Percentiles rank a stretch among this genome's conserved stretches.
phyloP scores from a whole-genome alignment of 1,140 invertebrate genomes.

The Trichogramma pretiosum region DNA sequence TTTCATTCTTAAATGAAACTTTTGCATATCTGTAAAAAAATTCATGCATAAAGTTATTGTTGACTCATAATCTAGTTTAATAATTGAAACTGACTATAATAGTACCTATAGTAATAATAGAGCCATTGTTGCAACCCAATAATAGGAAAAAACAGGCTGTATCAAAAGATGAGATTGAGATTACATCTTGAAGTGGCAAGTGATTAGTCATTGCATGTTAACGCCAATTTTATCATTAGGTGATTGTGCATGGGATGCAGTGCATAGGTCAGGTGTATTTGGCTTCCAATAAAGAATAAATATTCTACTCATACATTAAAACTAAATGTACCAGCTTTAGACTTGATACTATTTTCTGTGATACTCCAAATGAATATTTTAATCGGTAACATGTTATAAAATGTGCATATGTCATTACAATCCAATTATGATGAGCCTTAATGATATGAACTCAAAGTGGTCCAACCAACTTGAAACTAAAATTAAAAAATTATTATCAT shows the following conservation, averaged over 20 bases:
- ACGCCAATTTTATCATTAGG: slow-evolving; percentile 94
- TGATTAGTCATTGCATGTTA: slow-evolving; percentile 97
- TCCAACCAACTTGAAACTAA: slow-evolving; percentile 66
- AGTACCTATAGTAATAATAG: slow-evolving; percentile 93
- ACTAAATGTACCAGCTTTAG: slow-evolving; percentile 84
- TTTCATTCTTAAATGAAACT: slow-evolving; percentile 97
- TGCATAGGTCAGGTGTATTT: too few relatives aligned
- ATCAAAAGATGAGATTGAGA: slow-evolving; percentile 92
- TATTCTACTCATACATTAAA: slow-evolving; percentile 87
- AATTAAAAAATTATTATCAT: slow-evolving; percentile 13
- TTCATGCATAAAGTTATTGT: not conserved
- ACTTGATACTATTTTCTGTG: slow-evolving; percentile 66
- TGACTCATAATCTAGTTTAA: not conserved
- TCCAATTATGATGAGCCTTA: slow-evolving; percentile 96
- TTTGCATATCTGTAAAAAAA: slow-evolving; percentile 86
- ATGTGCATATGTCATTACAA: slow-evolving; percentile 91
- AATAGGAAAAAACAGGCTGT: slow-evolving; percentile 92
- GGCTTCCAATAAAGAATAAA: slow-evolving; percentile 94
- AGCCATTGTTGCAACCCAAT: slow-evolving; percentile 90
- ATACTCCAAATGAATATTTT: slow-evolving; percentile 90
- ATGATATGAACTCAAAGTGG: slow-evolving; percentile 85
- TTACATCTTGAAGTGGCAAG: slow-evolving; percentile 94
- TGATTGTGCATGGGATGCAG: slow-evolving; percentile 83
- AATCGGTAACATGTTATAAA: slow-evolving; percentile 91
- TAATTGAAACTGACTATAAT: slow-evolving; percentile 9